Conservation (phyloP, 2,888 invertebrate species). For the Ecdyonurus torrentis region DNA sequence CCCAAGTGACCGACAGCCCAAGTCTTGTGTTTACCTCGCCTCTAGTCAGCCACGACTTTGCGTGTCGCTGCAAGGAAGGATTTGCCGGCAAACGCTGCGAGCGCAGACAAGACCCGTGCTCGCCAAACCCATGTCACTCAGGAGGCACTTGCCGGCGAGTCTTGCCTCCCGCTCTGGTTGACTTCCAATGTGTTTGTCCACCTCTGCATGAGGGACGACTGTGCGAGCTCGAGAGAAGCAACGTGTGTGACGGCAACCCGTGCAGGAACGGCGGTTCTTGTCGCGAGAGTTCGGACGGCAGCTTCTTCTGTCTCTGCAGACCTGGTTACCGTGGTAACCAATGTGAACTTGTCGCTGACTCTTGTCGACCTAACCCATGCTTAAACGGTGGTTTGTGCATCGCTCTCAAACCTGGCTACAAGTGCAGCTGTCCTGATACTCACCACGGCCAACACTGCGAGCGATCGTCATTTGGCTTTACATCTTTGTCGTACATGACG, state of each 20-base stretch:
- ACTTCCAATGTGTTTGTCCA: slow-evolving; percentile 70
- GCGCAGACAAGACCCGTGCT: slow-evolving; percentile 76
- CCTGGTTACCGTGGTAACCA: slow-evolving; percentile 82
- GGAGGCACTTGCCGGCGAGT: slow-evolving; percentile 72
- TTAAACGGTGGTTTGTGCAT: slow-evolving; percentile 77
- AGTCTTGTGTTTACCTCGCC: slow-evolving; percentile 71
- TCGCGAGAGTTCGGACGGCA: slow-evolving; percentile 70
- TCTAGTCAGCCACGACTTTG: slow-evolving; percentile 54
- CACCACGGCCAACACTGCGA: slow-evolving; percentile 85
- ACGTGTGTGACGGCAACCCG: slow-evolving; percentile 69
- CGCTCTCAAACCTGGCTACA: slow-evolving; percentile 70
- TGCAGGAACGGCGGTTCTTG: slow-evolving; percentile 87
- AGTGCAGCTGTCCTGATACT: slow-evolving; percentile 63
- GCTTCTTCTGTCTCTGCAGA: slow-evolving; percentile 82
- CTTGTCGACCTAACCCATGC: slow-evolving; percentile 88
- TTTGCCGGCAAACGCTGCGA: slow-evolving; percentile 72
- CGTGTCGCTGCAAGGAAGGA: slow-evolving; percentile 66
- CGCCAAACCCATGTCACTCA: slow-evolving; percentile 72
- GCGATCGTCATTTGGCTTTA: slow-evolving; percentile 76
- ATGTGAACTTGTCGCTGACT: slow-evolving; percentile 71
- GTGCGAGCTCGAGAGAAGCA: slow-evolving; percentile 69
- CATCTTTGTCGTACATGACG: slow-evolving; percentile 75
- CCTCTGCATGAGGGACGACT: slow-evolving; percentile 60
- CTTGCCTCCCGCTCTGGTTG: slow-evolving; percentile 36
- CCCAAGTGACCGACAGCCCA: slow-evolving; percentile 57